Base-by-base conservation (phyloP, 1,140 invertebrate genomes). In the Calliphora vicina region DNA sequence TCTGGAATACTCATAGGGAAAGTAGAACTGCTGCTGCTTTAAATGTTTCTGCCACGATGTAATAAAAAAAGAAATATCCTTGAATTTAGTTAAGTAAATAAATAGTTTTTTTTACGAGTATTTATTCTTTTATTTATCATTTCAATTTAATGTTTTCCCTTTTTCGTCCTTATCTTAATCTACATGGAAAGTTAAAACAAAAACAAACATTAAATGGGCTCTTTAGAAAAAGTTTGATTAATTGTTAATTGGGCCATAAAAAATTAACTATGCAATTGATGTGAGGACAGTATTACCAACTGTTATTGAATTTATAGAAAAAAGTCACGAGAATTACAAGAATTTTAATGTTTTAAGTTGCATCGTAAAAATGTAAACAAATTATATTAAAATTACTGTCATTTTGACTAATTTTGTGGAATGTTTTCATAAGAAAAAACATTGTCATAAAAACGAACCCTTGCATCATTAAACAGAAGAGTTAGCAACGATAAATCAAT, bases 151-250 rank as follows among this genome's bases (percentile, higher is more conserved):
- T 67, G n/a, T 23, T 20, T 67, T 25, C 0, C 23, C 20, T 10
- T 20, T 67, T 23, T 20, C 61, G 20, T 67, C n/a, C 61, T 67
- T 67, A 67, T 67, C 61, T 67, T 23, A 67, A 67, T 67, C 61
- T 67, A 23, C 35, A 35, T 35, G 1, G 23, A 10, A 67, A 8
- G 61, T 67, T 67, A 67, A 67, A 67, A 67, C 50, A 57, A 57
- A 57, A 57, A n/a, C n/a, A 10, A 67, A 67, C 20, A 67, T 23
- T n/a, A 23, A 67, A 67, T 67, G n/a, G 20, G 0, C 61, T 67
- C 20, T 67, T 67, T 67, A 67, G n/a, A n/a, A 67, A 67, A 25
- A 67, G 61, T 67, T 67, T 67, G 61, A 67, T 67, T 67, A 67
- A 67, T 67, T 67, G 61, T 67, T 67, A 67, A 67, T 67, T 67